These are phyloP conservation scores for Chloroceryle amazona DNA, from an alignment of 2,797 vertebrate genomes.

Conservation along the genomic window DNA sequence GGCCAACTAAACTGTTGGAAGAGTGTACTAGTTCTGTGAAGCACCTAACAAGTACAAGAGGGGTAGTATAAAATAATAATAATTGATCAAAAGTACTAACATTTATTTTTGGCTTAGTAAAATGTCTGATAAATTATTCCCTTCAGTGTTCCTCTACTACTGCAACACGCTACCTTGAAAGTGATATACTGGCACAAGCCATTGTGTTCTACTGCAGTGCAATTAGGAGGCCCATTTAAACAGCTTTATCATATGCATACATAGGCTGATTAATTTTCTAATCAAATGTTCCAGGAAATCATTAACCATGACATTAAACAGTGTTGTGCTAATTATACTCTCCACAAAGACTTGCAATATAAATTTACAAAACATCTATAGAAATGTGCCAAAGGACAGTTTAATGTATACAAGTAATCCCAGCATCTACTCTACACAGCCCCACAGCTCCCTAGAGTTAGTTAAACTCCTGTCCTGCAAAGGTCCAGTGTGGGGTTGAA, in stretches of 20 bases:
- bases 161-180: slow-evolving; percentile 60
- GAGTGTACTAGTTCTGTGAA: not conserved
- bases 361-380: slow-evolving; percentile 78
- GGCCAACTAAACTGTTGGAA: not conserved
- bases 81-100: slow-evolving; percentile 57
- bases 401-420: slow-evolving; percentile 55
- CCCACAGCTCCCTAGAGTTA: not conserved
- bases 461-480: not conserved
- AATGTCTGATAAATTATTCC: slow-evolving; percentile 70
- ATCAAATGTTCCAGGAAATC: slow-evolving; percentile 83
- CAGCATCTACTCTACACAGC: not conserved
- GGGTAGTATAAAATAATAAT: slow-evolving; percentile 37
- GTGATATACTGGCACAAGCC: slow-evolving; percentile 68
- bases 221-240: slow-evolving; percentile 80
- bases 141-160: slow-evolving; percentile 67
- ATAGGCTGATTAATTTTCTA: slow-evolving; percentile 84
- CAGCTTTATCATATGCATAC: slow-evolving; percentile 79
- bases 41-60: slow-evolving; percentile 24
- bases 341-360: slow-evolving; percentile 79
- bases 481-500: not conserved
- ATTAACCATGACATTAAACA: slow-evolving; percentile 85
- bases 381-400: slow-evolving; percentile 73
- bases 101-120: slow-evolving; percentile 65
- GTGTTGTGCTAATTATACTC: slow-evolving; percentile 80
- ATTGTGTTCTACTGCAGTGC: slow-evolving; percentile 71